phyloP scores from a whole-genome alignment of 1,140 invertebrate genomes.

The Rhizoglyphus robini region DNA sequence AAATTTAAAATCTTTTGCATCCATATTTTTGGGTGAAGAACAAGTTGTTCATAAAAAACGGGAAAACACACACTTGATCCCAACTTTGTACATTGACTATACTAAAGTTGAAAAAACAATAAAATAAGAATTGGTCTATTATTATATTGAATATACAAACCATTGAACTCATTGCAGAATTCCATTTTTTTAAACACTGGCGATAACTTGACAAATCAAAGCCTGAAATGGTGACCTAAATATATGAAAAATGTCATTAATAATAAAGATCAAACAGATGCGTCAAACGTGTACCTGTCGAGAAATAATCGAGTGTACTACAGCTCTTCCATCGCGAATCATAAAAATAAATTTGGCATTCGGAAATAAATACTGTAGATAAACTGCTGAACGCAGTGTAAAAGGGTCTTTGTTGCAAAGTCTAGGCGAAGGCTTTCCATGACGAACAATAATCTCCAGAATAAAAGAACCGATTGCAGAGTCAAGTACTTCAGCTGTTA shows the following conservation, averaged over 20 bases:
- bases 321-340: slow-evolving; percentile 91
- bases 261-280: neutral
- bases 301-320: slow-evolving; percentile 94
- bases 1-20: slow-evolving; percentile 80
- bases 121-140: neutral
- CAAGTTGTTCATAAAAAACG: slow-evolving; percentile 91
- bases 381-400: slow-evolving; percentile 83
- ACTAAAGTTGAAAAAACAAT: slow-evolving; percentile 29
- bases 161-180: slow-evolving; percentile 84
- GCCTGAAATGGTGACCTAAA: slow-evolving; percentile 86
- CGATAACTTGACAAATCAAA: slow-evolving; percentile 86
- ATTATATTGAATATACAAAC: neutral
- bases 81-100: slow-evolving; percentile 76
- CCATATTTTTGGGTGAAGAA: slow-evolving; percentile 76
- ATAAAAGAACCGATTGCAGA: slow-evolving; percentile 91
- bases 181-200: slow-evolving; percentile 91
- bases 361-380: slow-evolving; percentile 48
- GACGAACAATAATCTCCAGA: slow-evolving; percentile 80
- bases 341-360: slow-evolving; percentile 91
- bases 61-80: slow-evolving; percentile 64
- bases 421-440: slow-evolving; percentile 74
- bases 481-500: slow-evolving; percentile 77
- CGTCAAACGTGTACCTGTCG: slow-evolving; percentile 49
- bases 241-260: slow-evolving; percentile 15
- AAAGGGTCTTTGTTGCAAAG: slow-evolving; percentile 98